Evolutionary conservation across 2,797 vertebrate genomes (phyloP).

Genomic region (Setipinna tenuifilis): DNA sequence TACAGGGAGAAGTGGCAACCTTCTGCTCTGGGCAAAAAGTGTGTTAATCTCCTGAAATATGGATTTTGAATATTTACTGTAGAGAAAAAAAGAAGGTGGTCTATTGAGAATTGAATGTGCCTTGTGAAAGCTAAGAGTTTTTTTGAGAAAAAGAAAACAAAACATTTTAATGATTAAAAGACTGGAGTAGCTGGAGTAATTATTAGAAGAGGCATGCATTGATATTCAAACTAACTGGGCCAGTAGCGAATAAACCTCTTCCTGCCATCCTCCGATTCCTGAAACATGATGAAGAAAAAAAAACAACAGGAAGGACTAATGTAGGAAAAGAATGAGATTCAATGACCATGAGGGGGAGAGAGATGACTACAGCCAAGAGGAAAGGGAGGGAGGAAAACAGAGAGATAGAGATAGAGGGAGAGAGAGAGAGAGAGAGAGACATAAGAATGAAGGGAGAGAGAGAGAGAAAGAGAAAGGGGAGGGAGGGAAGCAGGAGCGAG

Average conservation of each 20-base stretch:
- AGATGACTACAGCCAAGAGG: not conserved
- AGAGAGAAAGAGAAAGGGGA: slow-evolving; percentile 8
- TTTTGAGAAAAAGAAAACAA: slow-evolving; percentile 12
- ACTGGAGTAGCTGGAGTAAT: not conserved
- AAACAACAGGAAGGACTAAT: not conserved
- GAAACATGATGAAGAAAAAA: not conserved
- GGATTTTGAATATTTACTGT: not conserved
- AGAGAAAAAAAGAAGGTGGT: not conserved
- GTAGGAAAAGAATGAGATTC: not conserved
- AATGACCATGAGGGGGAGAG: slow-evolving; percentile 1
- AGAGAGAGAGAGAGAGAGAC: not conserved
- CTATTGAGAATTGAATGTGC: not conserved
- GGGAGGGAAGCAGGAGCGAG: slow-evolving; percentile 28
- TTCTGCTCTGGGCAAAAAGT: slow-evolving; percentile 48
- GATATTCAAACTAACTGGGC: slow-evolving; percentile 16
- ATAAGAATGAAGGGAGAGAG: slow-evolving; percentile 13
- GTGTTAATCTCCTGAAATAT: slow-evolving; percentile 58
- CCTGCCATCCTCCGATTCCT: not conserved
- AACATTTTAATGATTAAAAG: slow-evolving; percentile 42
- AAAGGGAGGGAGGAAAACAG: not conserved
- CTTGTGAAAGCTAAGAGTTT: not conserved
- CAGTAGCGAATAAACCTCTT: not conserved
- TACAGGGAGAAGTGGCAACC: slow-evolving; percentile 62
- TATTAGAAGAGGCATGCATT: not conserved
- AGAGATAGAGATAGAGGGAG: not conserved